Base-by-base conservation (phyloP, 1,140 invertebrate genomes). In the Hesperophylax magnus region DNA sequence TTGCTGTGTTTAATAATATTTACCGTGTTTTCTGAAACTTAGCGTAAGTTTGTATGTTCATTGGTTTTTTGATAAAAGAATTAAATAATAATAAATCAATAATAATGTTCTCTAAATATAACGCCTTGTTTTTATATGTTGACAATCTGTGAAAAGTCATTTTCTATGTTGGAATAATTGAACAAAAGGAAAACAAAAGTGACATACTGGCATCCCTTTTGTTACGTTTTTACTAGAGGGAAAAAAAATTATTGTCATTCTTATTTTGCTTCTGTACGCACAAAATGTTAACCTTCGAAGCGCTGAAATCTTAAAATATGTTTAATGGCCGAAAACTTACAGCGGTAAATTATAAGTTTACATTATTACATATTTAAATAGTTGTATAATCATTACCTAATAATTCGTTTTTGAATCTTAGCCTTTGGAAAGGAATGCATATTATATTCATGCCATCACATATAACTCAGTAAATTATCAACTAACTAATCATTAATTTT, bases 271-370 rank as follows among this genome's bases (percentile, higher is more conserved):
- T 47, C 39, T 14, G 20, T 58, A 61, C 60, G 60, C 60, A 61
- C 65, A 69, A 34, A 9, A 52, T 65, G 7, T 24, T 69, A 18
- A 18, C 65, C 17, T 18, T 69, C 34, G 2, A 27, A 34, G 4
- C 31, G 65, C 31, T 69, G 58, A 61, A 17, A 34, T 69, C 34
- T 39, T 39, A 69, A 34, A 67, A 27, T 69, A n/a, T 39, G 27
- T 69, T 39, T 27, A 69, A 69, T 52, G 65, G 65, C 65, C 39
- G 34, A 69, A 69, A 39, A 69, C 65, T 69, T 69, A 69, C 34
- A 17, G 65, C 34, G 39, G 34, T 69, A 69, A 69, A 67, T 67
- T 34, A 34, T 69, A 69, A 69, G 65, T 69, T 69, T 65, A 34
- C 11, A 14, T 14, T 47, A 47, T 47, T 47, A 47, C 39, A 47